Evolutionary conservation across 2,797 vertebrate species (phyloP).

Genomic region (Orientallactaga sibirica): DNA sequence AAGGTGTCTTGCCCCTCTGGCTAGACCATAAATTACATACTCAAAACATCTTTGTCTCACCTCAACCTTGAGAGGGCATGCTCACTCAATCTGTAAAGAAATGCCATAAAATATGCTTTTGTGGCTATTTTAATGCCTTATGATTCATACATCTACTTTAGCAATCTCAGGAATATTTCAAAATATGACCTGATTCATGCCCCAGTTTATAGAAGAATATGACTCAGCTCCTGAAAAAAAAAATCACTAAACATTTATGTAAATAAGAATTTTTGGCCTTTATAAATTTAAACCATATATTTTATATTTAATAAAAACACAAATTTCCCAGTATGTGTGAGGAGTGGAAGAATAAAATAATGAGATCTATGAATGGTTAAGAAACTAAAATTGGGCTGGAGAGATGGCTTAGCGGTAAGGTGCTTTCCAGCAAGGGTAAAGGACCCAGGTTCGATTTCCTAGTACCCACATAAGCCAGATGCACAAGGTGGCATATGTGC

Average conservation of each 20-base stretch:
- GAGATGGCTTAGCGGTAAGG: no score
- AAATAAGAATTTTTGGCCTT: slow-evolving; percentile 66
- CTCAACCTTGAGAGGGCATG: slow-evolving; percentile 53
- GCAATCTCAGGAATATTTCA: slow-evolving; percentile 64
- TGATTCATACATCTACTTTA: slow-evolving; percentile 62
- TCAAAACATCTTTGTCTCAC: slow-evolving; percentile 56
- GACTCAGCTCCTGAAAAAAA: slow-evolving; percentile 42
- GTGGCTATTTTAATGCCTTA: slow-evolving; percentile 64
- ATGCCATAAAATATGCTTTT: slow-evolving; percentile 48
- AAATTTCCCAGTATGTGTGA: background rate
- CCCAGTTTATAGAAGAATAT: slow-evolving; percentile 53
- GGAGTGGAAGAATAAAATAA: background rate
- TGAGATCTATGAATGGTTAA: background rate
- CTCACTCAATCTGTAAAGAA: slow-evolving; percentile 60
- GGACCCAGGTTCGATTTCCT: no score
- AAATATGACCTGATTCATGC: slow-evolving; percentile 63
- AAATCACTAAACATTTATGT: slow-evolving; percentile 60
- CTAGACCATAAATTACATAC: slow-evolving; percentile 63
- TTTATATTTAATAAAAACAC: slow-evolving; percentile 19
- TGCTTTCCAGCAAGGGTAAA: no score
- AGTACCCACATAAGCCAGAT: no score
- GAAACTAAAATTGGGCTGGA: background rate
- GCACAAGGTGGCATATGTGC: no score
- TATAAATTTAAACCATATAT: slow-evolving; percentile 42
- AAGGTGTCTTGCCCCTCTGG: background rate